Evolutionary conservation across 1,140 invertebrate species (phyloP).

Genomic region (Habropoda laboriosa): DNA sequence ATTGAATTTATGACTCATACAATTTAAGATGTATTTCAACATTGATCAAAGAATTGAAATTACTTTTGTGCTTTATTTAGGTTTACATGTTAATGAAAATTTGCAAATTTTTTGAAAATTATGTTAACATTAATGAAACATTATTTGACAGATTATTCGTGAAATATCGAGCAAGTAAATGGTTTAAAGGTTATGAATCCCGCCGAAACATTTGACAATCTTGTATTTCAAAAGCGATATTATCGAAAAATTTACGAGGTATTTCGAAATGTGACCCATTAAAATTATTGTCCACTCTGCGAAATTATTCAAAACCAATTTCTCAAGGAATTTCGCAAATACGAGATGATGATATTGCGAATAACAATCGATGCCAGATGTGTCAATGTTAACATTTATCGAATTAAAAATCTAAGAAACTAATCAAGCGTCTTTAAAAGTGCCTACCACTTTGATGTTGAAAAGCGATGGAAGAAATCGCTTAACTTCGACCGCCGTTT

Average conservation of each 20-base stretch:
- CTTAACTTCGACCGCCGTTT: conserved; percentile 77
- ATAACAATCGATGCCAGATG: background rate
- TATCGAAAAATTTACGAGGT: background rate
- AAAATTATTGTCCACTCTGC: background rate
- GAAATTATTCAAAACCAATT: background rate
- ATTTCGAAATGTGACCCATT: background rate
- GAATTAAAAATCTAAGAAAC: background rate
- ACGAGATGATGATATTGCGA: too few relatives aligned
- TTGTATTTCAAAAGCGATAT: background rate
- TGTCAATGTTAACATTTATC: background rate
- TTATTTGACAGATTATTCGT: background rate
- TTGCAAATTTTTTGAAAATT: too few relatives aligned
- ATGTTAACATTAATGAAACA: background rate
- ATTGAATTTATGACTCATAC: too few relatives aligned
- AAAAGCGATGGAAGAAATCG: conserved; percentile 79
- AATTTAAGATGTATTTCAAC: too few relatives aligned
- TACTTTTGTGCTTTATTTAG: background rate
- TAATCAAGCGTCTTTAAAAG: background rate
- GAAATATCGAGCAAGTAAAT: background rate
- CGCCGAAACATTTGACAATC: too few relatives aligned
- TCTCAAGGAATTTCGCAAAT: background rate
- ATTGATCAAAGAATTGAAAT: too few relatives aligned
- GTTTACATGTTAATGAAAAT: too few relatives aligned
- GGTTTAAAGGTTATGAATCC: too few relatives aligned
- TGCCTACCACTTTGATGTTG: conserved; percentile 81